A percentile compares a stretch with the other conserved stretches of the same genome.
Conservation (phyloP, 2,113 vertebrate genomes). For the Numida meleagris region DNA sequence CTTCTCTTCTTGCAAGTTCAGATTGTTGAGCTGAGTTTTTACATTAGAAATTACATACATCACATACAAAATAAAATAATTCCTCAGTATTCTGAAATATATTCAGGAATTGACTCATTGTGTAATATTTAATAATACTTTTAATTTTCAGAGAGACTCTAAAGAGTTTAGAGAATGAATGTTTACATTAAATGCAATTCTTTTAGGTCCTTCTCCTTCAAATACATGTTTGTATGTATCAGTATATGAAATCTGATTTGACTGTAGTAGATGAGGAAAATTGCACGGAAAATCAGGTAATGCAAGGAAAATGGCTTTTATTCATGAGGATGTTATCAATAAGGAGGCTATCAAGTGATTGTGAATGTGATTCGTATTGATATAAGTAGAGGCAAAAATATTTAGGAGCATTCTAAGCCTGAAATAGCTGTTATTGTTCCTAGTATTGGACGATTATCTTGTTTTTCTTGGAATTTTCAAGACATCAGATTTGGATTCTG, state of each 20-base stretch:
- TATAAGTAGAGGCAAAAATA: neutral
- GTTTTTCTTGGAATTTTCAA: slow-evolving; percentile 10
- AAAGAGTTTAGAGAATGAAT: neutral
- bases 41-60: neutral
- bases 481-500: neutral
- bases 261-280: neutral
- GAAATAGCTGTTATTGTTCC: neutral
- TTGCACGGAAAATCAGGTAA: neutral
- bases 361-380: neutral
- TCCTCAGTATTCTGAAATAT: neutral
- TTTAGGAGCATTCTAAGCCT: neutral
- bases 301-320: neutral
- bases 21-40: neutral
- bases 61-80: neutral
- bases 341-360: neutral
- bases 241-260: neutral
- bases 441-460: neutral
- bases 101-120: neutral
- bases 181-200: neutral
- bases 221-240: neutral
- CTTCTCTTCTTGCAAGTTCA: neutral
- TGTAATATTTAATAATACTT: neutral
- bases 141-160: neutral
- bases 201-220: neutral
- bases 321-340: neutral